Evolutionary conservation across 1,140 invertebrate genomes (phyloP), one percentile per base, ranked within the genome.

Genomic region (Stegodyphus dumicola): DNA sequence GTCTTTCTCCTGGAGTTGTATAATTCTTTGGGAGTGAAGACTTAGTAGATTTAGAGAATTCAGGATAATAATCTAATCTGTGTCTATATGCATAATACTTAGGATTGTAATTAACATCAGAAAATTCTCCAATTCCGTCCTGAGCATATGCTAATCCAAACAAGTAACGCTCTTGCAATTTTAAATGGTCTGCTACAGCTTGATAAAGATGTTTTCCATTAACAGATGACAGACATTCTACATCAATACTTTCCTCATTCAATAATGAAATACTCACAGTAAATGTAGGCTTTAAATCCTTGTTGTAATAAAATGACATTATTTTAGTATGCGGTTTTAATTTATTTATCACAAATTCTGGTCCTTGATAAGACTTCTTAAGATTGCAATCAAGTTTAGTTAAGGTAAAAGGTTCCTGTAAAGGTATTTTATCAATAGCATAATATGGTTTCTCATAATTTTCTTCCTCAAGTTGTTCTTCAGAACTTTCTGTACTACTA

Each of bases 131-230:
- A n/a, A n/a, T n/a, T n/a, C n/a, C n/a, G n/a, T n/a, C 84, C 60
- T 78, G 18, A 9, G 52, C 67, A 78, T 48, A 86, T 33, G 76
- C 76, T 11, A 86, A 74, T 7, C 84, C 84, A 86, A 86, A 86
- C n/a, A 86, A 15, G 67, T 78, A 86, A 11, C 64, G 67, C 6
- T 86, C 84, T 54, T 67, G 48, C 6, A 86, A 18, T 65, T 78
- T 78, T 7, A 86, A 49, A 33, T 86, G 53, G 56, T 71, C 56
- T 15, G 75, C 54, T 53, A 78, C 70, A 65, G 52, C 9, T 49
- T 78, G 67, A 52, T 65, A 78, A 7, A 86, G 18, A 7, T 86
- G 76, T 56, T 79, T 86, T 9, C 76, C 84, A 66, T 17, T 66
- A 10, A 65, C 60, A 66, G 84, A 86, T 48, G 67, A 13, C n/a